These are phyloP conservation scores for Pseudorhiza aurosa DNA, from an alignment of 30 jellyfish, hydroid and myxozoan genomes.

Conservation along the genomic window DNA sequence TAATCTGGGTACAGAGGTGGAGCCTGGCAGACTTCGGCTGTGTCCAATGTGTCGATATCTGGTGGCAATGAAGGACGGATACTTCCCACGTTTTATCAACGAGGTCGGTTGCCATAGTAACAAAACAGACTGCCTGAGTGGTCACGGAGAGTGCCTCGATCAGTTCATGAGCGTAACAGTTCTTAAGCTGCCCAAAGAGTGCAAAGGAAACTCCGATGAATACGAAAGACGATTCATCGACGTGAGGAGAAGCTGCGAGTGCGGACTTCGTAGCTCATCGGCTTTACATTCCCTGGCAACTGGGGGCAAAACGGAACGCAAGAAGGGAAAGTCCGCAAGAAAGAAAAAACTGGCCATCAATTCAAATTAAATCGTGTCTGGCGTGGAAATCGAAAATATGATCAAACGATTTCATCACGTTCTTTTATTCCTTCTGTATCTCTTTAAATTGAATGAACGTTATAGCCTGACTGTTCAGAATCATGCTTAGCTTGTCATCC, in stretches of 20 bases:
- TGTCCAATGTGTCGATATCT: no score
- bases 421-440: no score
- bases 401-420: no score
- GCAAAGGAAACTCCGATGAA: neutral
- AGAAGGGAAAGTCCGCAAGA: no score
- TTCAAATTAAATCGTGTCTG: no score
- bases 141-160: neutral
- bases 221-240: neutral
- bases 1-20: neutral
- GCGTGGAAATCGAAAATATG: neutral
- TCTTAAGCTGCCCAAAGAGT: neutral
- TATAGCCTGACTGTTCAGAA: no score
- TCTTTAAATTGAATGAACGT: no score
- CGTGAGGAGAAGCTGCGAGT: neutral
- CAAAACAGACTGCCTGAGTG: neutral
- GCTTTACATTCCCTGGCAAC: neutral
- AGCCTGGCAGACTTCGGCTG: neutral
- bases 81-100: neutral
- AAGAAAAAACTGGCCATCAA: no score
- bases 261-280: neutral
- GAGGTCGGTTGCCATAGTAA: neutral
- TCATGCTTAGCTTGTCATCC: no score
- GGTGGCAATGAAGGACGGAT: neutral
- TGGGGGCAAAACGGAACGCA: no score
- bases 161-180: no score